Percentiles rank a stretch among this genome's conserved stretches.
phyloP scores from a whole-genome alignment of 2,888 invertebrate genomes.

The Litoditis marina region DNA sequence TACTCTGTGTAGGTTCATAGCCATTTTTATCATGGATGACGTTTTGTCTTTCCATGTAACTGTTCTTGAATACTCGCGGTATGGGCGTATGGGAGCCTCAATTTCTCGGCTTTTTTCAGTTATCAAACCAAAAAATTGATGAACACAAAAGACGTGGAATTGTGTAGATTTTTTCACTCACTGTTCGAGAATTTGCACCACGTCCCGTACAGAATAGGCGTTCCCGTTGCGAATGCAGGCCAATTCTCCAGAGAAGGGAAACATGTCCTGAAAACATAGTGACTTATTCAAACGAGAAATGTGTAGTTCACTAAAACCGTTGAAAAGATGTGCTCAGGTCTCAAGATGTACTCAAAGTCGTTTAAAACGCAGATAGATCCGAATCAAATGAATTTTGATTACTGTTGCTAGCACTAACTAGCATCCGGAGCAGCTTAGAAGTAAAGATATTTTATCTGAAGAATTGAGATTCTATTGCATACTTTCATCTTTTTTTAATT shows the following conservation, averaged over 20 bases:
- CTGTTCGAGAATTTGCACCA: slow-evolving; percentile 63
- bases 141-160: no score
- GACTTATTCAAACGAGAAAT: no score
- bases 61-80: neutral
- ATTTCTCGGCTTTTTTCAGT: no score
- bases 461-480: no score
- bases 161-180: slow-evolving; percentile 27
- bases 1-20: no score
- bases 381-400: neutral
- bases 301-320: no score
- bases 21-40: slow-evolving; percentile 21
- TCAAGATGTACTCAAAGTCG: no score
- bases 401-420: neutral
- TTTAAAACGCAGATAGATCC: neutral
- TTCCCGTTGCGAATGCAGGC: slow-evolving; percentile 70
- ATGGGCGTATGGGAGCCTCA: no score
- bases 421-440: no score
- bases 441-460: no score
- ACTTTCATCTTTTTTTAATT: neutral
- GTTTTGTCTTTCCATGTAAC: neutral
- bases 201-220: slow-evolving; percentile 72
- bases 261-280: slow-evolving; percentile 75
- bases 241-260: slow-evolving; percentile 72
- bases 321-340: no score
- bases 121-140: no score